These are phyloP conservation scores for Eulimnadia texana DNA, from an alignment of 1,140 invertebrate species.

Conservation along the genomic window DNA sequence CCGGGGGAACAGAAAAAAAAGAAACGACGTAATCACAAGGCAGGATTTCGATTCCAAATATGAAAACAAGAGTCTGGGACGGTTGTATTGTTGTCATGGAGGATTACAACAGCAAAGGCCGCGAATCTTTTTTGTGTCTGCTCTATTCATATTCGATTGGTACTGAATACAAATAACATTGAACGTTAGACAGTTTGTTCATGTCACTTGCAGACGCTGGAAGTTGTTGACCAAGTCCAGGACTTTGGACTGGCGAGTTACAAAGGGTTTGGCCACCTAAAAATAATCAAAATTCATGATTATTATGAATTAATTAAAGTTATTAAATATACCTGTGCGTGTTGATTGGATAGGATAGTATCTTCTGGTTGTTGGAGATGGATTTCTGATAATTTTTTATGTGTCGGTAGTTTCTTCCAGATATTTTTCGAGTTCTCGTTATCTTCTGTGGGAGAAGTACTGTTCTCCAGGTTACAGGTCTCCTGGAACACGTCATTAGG, in stretches of 20 bases:
- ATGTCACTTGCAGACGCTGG: background rate
- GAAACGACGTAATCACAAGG: background rate
- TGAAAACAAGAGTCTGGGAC: background rate
- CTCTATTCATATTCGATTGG: too few species aligned
- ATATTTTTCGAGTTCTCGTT: background rate
- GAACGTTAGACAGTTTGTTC: too few species aligned
- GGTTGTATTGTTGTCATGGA: background rate
- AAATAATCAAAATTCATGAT: background rate
- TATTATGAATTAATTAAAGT: too few species aligned
- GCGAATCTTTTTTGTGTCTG: too few species aligned
- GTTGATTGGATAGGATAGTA: background rate
- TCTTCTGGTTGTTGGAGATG: background rate
- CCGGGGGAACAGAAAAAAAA: background rate
- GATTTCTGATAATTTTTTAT: background rate
- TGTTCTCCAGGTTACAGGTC: background rate
- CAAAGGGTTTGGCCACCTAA: background rate
- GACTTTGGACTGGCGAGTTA: background rate
- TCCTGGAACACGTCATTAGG: too few species aligned
- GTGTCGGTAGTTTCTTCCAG: background rate
- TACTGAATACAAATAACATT: too few species aligned
- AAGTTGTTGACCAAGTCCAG: background rate
- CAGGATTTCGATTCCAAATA: background rate
- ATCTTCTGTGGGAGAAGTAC: background rate
- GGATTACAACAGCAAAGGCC: background rate
- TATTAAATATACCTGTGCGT: background rate